Evolutionary conservation across 2,113 vertebrate species (phyloP), one percentile per base, ranked within the genome.

Genomic region (Lophotis ruficrista): DNA sequence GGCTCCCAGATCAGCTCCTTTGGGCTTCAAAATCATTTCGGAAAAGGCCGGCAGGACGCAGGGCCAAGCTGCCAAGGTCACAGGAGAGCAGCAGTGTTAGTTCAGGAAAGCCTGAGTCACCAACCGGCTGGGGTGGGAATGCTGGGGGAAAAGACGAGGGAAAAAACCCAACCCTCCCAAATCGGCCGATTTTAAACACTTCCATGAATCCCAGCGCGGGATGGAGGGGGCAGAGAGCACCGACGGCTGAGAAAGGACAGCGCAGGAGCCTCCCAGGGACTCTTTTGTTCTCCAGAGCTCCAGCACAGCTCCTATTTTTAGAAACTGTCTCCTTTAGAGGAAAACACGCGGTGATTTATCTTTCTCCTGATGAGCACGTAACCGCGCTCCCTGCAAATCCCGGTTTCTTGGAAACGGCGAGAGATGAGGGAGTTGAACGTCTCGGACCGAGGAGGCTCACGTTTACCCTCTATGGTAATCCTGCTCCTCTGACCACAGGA

Each of bases 271-370:
- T 94, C 73, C 73, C 73, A 38, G 85, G 82, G 77, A 37, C 91
- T 94, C 94, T 35, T 97, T 96, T 95, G 95, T 94, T 96, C 90
- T 57, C 11, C 7, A 1, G 27, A 83, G 92, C 86, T 90, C 75
- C 85, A 47, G 78, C 58, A 2, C 54, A 4, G 61, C 57, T 88
- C 89, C 96, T 97, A 93, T 97, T 96, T 97, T 94, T 96, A 95
- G 96, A 28, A 90, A 33, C 94, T 13, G 77, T 92, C 93, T 95
- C 95, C 94, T 96, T 80, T 31, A 47, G 94, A 97, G 92, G 96
- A 90, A 95, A 95, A 92, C 95, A 92, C 5, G 77, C 85, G n/a
- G 89, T 91, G 80, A 97, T 96, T 96, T 94, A 96, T 97, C 95
- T 96, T 38, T 43, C 83, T 96, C 83, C 87, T n/a, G 77, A 80